Evolutionary conservation across 2,888 invertebrate species (phyloP).

Genomic region (Megastigmus dorsalis): DNA sequence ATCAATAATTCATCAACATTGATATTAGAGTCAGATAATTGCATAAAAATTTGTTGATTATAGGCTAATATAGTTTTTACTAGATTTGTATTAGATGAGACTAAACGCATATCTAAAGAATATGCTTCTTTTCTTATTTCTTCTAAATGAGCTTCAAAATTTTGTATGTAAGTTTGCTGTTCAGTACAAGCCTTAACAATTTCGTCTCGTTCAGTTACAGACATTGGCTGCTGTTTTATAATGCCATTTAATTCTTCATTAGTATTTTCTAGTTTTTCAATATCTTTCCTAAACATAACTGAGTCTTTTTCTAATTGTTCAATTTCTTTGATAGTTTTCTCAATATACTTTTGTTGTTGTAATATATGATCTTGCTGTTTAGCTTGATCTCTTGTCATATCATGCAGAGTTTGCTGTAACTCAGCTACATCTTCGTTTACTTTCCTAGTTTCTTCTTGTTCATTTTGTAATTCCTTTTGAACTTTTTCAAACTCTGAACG

Average conservation of each 20-base stretch:
- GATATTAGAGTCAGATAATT: constrained; percentile 55
- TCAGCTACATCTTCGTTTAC: constrained; percentile 54
- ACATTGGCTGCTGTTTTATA: constrained; percentile 66
- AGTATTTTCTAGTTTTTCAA: constrained; percentile 52
- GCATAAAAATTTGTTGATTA: constrained; percentile 66
- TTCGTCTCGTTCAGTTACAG: constrained; percentile 61
- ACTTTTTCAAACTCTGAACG: constrained; percentile 56
- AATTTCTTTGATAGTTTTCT: constrained; percentile 56
- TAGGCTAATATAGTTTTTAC: constrained; percentile 64
- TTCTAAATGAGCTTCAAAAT: constrained; percentile 63
- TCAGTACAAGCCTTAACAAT: constrained; percentile 63
- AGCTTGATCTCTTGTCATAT: constrained; percentile 55
- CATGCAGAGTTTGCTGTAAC: constrained; percentile 53
- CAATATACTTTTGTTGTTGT: constrained; percentile 56
- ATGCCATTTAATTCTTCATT: constrained; percentile 58
- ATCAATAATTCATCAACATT: constrained; percentile 63
- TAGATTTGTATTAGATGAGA: constrained; percentile 62
- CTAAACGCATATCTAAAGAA: constrained; percentile 64
- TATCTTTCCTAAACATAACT: constrained; percentile 54
- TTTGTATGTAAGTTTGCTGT: constrained; percentile 60
- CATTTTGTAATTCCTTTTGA: constrained; percentile 47
- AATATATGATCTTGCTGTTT: constrained; percentile 55
- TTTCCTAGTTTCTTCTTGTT: constrained; percentile 51
- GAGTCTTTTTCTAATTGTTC: constrained; percentile 57
- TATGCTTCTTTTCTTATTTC: constrained; percentile 68